Evolutionary conservation across 1,140 invertebrate species (phyloP).

Genomic region (Achatina immaculata): DNA sequence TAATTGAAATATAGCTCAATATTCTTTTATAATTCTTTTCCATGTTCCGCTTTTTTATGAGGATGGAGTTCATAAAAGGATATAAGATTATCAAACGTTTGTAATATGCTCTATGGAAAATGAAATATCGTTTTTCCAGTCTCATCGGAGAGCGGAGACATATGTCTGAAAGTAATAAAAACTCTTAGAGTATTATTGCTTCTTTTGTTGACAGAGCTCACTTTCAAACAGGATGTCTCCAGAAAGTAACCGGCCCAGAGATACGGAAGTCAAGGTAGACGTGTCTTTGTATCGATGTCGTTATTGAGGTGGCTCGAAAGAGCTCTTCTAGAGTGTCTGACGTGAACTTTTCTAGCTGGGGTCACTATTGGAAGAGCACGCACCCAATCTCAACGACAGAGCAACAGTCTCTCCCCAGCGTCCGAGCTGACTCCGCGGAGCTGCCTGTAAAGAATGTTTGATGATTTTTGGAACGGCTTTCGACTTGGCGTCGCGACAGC

Average conservation of each 20-base stretch:
- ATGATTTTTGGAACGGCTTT: slow-evolving; percentile 4
- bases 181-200: too few relatives aligned
- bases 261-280: neutral
- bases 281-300: neutral
- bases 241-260: neutral
- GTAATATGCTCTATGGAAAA: too few relatives aligned
- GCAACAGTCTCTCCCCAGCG: neutral
- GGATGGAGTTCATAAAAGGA: too few relatives aligned
- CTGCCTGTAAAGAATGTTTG: neutral
- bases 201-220: neutral
- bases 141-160: too few relatives aligned
- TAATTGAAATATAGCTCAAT: too few relatives aligned
- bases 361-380: neutral
- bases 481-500: slow-evolving; percentile 16
- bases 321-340: neutral
- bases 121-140: too few relatives aligned
- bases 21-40: too few relatives aligned
- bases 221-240: neutral
- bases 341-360: neutral
- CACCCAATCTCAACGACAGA: neutral
- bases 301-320: neutral
- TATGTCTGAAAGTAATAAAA: too few relatives aligned
- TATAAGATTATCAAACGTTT: too few relatives aligned
- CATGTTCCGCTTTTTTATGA: too few relatives aligned
- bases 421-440: neutral